Evolutionary conservation across 2,888 invertebrate genomes (phyloP), one percentile per base, ranked within the genome.

Genomic region (Acrobasis repandana): DNA sequence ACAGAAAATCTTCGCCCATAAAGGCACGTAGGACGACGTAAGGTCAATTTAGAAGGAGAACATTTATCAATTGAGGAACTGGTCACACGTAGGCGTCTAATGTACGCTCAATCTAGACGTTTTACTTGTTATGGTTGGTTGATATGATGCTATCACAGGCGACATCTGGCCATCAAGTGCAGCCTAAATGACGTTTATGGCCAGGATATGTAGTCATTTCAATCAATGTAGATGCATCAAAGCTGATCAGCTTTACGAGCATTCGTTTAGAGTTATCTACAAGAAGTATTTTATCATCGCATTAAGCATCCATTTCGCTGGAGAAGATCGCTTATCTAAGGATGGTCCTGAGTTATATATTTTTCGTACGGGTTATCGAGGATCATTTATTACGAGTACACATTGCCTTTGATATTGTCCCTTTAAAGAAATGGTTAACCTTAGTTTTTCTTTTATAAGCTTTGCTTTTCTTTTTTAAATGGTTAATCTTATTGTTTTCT

Each of bases 21-120:
- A 58, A 9, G 18, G 66, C 64, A 72, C 69, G 74, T 75, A 82
- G 79, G 80, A 81, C 75, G 75, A 70, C 72, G 73, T 80, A 85
- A 90, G 90, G 89, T 87, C 89, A 88, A 82, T 80, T 82, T 76
- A 75, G 71, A 70, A 68, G 73, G 77, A 74, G 75, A 81, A 79
- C 73, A 83, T 82, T 81, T 80, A 84, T 83, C 88, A 90, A 90
- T 90, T 90, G 84, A 85, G 73, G 72, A 76, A 71, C 71, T 70
- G 71, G 66, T 65, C 63, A 73, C 71, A 76, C 72, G 89, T 90
- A 88, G 88, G 88, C 85, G 87, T 71, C 68, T 76, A 78, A 79
- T 77, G 69, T 69, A 65, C 72, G 64, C 63, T n/a, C n/a, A n/a
- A n/a, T n/a, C 66, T 67, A 68, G 72, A 69, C 77, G 82, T 76